These are phyloP conservation scores for Otolemur garnettii DNA, from an alignment of 2,113 vertebrate genomes.

Conservation along the genomic window DNA sequence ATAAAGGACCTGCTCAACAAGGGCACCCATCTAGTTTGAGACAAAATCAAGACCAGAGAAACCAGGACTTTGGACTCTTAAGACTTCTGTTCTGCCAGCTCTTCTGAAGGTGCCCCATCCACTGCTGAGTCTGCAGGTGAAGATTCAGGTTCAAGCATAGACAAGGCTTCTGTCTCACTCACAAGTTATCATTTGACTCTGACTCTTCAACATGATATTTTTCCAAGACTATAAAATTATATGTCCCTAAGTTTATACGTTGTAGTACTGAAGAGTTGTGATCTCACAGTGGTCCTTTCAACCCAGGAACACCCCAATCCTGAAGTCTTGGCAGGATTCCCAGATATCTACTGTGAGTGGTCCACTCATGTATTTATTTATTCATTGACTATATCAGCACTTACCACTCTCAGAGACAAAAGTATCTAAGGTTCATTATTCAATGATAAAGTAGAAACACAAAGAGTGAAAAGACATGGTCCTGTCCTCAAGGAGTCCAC, in stretches of 20 bases:
- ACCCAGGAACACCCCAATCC: background rate
- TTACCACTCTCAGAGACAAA: background rate
- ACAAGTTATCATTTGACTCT: background rate
- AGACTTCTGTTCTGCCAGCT: background rate
- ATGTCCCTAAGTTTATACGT: background rate
- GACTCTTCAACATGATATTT: background rate
- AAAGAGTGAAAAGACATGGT: background rate
- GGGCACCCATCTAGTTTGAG: background rate
- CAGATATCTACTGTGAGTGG: background rate
- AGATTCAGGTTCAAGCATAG: background rate
- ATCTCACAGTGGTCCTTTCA: background rate
- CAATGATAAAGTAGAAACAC: background rate
- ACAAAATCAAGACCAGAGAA: conserved; percentile 41
- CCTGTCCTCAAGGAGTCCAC: background rate
- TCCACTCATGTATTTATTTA: background rate
- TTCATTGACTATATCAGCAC: background rate
- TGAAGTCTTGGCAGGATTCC: background rate
- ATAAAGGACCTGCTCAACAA: background rate
- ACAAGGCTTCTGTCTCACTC: background rate
- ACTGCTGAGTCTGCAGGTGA: background rate
- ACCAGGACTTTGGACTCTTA: background rate
- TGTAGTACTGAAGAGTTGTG: background rate
- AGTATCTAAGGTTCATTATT: background rate
- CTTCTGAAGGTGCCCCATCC: background rate
- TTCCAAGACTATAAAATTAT: background rate